Conservation (phyloP, 1,140 invertebrate genomes). For the Aphaenogaster floridana region DNA sequence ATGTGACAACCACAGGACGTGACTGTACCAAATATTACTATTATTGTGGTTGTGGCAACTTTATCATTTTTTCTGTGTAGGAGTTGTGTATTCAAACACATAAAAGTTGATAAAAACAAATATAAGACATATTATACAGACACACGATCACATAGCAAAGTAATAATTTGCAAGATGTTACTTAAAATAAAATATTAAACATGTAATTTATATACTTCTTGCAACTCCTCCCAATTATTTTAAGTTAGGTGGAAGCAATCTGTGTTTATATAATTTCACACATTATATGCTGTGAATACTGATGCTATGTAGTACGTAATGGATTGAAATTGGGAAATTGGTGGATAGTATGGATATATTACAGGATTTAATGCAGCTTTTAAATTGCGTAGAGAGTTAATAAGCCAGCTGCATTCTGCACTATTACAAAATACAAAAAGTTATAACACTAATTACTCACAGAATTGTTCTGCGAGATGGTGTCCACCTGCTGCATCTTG, state of each 20-base stretch:
- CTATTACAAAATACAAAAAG: constrained; percentile 31
- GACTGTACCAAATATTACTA: no score
- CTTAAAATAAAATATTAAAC: constrained; percentile 12
- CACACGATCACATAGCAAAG: not conserved
- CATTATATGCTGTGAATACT: constrained; percentile 11
- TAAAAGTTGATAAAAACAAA: constrained; percentile 27
- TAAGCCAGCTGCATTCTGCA: constrained; percentile 73
- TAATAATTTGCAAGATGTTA: constrained; percentile 20
- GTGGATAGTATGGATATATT: constrained; percentile 3
- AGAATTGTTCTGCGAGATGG: constrained; percentile 88
- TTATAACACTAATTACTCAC: constrained; percentile 82
- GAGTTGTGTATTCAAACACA: not conserved
- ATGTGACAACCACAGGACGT: no score
- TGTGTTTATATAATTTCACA: constrained; percentile 4
- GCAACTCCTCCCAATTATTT: constrained; percentile 33
- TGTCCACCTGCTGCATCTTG: constrained; percentile 89
- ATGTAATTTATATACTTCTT: constrained; percentile 47
- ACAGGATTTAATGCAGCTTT: constrained; percentile 66
- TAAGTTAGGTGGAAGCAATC: not conserved
- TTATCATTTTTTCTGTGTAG: not conserved
- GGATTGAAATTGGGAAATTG: constrained; percentile 20
- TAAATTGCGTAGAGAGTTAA: constrained; percentile 73
- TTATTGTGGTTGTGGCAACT: no score
- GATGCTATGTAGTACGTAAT: constrained; percentile 57
- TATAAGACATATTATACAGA: constrained; percentile 52